Evolutionary conservation across 2,888 invertebrate genomes (phyloP).

Genomic region (Nephrocerus scutellatus): DNA sequence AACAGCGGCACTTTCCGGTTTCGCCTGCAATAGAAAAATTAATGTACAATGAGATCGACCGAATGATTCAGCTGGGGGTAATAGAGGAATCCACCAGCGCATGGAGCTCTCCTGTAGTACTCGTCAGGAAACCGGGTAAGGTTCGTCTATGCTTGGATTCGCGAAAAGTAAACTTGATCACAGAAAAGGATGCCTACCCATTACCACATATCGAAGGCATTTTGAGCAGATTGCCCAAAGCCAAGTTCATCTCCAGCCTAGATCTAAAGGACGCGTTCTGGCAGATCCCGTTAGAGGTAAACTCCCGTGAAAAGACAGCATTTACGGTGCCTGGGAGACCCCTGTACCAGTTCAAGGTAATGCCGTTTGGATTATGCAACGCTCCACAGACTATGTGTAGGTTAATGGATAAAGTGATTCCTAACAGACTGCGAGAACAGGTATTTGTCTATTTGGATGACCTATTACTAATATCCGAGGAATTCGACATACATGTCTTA

Average conservation of each 20-base stretch:
- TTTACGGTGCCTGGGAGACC: too few species aligned
- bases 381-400: constrained; percentile 8
- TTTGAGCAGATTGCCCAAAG: constrained; percentile 7
- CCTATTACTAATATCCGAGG: constrained; percentile 13
- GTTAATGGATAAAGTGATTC: constrained; percentile 15
- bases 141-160: constrained; percentile 31
- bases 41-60: constrained; percentile 27
- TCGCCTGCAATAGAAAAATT: constrained; percentile 19
- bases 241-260: constrained; percentile 15
- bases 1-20: constrained; percentile 21
- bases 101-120: constrained; percentile 31
- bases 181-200: constrained; percentile 21
- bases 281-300: constrained; percentile 7
- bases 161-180: constrained; percentile 30
- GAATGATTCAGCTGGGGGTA: constrained; percentile 30
- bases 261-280: constrained; percentile 17
- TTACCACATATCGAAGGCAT: constrained; percentile 20
- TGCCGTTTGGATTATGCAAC: constrained; percentile 9
- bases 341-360: constrained; percentile 12
- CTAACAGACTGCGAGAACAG: too few species aligned
- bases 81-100: constrained; percentile 31
- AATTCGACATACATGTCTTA: constrained; percentile 7
- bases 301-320: too few species aligned
- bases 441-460: too few species aligned
- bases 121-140: constrained; percentile 26